Conservation (phyloP, 2,797 vertebrate genomes). For the Craterocephalus amniculus region DNA sequence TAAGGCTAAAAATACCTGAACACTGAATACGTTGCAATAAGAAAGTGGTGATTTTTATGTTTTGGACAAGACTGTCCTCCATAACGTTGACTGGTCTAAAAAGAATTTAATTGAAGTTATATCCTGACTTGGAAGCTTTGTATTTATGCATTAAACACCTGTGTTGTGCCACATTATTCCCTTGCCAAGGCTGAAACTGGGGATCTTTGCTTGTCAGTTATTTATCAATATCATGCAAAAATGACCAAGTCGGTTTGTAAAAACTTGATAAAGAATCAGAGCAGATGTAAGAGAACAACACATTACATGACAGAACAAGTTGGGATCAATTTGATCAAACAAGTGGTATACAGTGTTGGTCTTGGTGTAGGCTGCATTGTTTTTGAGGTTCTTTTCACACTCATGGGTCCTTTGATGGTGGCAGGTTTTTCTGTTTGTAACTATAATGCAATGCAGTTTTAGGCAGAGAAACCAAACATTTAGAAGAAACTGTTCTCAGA, state of each 20-base stretch:
- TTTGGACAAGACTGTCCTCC: background rate
- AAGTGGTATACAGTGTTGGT: background rate
- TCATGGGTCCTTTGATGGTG: too few species aligned
- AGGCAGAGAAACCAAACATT: too few species aligned
- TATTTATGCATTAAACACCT: background rate
- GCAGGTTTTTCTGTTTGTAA: too few species aligned
- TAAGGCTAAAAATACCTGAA: conserved; percentile 5
- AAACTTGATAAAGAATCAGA: background rate
- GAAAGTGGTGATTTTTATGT: background rate
- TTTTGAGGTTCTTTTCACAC: too few species aligned
- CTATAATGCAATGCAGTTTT: too few species aligned
- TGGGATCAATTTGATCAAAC: too few species aligned
- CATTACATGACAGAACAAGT: background rate
- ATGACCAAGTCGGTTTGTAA: background rate
- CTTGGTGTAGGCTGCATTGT: background rate
- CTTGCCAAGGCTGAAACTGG: background rate
- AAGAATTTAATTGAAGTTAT: background rate
- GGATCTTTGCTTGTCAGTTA: background rate
- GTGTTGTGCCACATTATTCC: background rate
- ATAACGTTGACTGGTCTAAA: background rate
- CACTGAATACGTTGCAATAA: background rate
- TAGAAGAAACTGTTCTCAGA: too few species aligned
- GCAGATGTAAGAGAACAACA: too few species aligned
- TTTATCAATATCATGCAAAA: background rate
- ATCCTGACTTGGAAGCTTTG: background rate